Percentiles rank a stretch among this genome's conserved stretches.
phyloP scores from a whole-genome alignment of 2,888 invertebrate genomes.

The Actias luna region DNA sequence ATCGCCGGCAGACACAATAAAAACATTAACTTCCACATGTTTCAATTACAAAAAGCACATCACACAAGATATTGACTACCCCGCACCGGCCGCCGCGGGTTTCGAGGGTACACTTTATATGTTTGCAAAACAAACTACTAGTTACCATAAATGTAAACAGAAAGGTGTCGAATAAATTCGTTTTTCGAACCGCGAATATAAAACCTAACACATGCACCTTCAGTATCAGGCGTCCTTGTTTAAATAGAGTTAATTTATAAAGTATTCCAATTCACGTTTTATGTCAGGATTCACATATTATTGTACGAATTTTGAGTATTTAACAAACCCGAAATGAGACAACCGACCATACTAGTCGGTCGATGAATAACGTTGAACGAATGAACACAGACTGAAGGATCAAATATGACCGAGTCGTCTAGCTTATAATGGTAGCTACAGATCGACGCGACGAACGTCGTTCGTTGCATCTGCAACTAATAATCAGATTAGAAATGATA shows the following conservation, averaged over 20 bases:
- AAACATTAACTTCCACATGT: constrained; percentile 43
- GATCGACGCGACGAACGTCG: no score
- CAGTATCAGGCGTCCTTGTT: constrained; percentile 21
- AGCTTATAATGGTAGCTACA: neutral
- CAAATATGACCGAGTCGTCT: neutral
- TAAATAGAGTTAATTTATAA: constrained; percentile 24
- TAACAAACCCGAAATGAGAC: constrained; percentile 34
- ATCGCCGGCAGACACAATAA: constrained; percentile 32
- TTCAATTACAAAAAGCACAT: constrained; percentile 18
- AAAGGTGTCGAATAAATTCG: constrained; percentile 44
- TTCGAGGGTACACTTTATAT: constrained; percentile 52
- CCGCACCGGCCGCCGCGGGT: constrained; percentile 22
- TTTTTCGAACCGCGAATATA: constrained; percentile 12
- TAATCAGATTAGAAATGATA: no score
- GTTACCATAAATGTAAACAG: constrained; percentile 74
- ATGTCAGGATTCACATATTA: constrained; percentile 58
- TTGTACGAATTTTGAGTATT: constrained; percentile 35
- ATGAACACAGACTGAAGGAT: constrained; percentile 21
- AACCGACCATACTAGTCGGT: constrained; percentile 34
- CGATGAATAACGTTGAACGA: constrained; percentile 34
- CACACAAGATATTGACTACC: constrained; percentile 2
- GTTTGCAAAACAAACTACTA: constrained; percentile 74
- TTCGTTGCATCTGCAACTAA: no score
- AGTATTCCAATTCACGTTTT: constrained; percentile 40
- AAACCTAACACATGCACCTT: constrained; percentile 21